Percentiles rank a stretch among this genome's conserved stretches.
Evolutionary conservation across 2,113 vertebrate species (phyloP).

Genomic region (Orycteropus afer): DNA sequence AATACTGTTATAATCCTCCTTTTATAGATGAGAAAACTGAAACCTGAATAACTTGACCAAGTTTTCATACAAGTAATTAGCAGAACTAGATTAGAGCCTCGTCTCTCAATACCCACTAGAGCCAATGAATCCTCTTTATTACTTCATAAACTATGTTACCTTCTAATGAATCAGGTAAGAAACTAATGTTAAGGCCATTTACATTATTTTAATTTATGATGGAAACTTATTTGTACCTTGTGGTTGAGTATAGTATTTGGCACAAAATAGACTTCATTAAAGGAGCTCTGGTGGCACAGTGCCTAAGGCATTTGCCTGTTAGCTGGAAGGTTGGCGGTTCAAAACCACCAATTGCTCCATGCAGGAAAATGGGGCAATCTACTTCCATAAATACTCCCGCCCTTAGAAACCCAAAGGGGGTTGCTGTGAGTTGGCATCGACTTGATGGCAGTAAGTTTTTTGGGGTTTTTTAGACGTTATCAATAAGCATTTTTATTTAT

Average conservation of each 20-base stretch:
- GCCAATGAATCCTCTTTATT: neutral
- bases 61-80: neutral
- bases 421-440: too few relatives aligned
- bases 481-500: neutral
- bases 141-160: neutral
- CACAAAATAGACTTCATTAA: neutral
- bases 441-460: too few relatives aligned
- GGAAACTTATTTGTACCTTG: neutral
- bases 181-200: neutral
- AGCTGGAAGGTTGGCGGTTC: too few relatives aligned
- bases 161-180: slow-evolving; percentile 13
- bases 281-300: too few relatives aligned
- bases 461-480: too few relatives aligned
- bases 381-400: too few relatives aligned
- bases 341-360: too few relatives aligned
- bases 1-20: slow-evolving; percentile 9
- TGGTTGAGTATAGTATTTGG: neutral
- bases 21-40: slow-evolving; percentile 45
- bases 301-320: too few relatives aligned
- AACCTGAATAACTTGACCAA: slow-evolving; percentile 21
- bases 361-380: too few relatives aligned
- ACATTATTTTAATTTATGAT: slow-evolving; percentile 26
- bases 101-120: neutral
- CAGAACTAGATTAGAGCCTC: neutral
- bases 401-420: too few relatives aligned